A percentile compares a stretch with the other conserved stretches of the same genome.
phyloP scores from a whole-genome alignment of 2,888 invertebrate species.

The Zaprionus bogoriensis region DNA sequence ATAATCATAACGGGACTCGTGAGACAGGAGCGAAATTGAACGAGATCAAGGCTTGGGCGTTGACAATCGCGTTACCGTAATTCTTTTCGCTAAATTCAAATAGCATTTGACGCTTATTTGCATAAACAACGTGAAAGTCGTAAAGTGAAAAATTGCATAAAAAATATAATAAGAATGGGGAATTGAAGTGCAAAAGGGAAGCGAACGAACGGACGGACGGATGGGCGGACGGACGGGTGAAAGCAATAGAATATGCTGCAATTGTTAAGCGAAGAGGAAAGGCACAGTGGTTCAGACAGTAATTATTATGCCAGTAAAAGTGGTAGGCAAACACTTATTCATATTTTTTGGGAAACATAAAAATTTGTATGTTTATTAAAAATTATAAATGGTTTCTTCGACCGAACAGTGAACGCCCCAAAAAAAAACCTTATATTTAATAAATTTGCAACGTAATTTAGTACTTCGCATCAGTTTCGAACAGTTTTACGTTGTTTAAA shows the following conservation, averaged over 20 bases:
- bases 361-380: too few relatives aligned
- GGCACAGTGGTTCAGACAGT: constrained; percentile 50
- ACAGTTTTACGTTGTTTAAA: too few relatives aligned
- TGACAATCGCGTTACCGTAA: constrained; percentile 73
- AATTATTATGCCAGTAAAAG: too few relatives aligned
- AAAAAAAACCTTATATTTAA: background rate
- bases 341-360: too few relatives aligned
- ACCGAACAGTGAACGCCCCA: too few relatives aligned
- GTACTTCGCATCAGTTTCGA: too few relatives aligned
- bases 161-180: constrained; percentile 53
- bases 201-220: constrained; percentile 23
- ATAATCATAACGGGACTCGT: constrained; percentile 65
- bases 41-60: constrained; percentile 50
- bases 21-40: background rate
- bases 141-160: constrained; percentile 74
- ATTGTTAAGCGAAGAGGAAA: constrained; percentile 32
- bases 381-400: too few relatives aligned
- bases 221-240: constrained; percentile 15
- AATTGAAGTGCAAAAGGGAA: constrained; percentile 39
- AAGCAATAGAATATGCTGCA: constrained; percentile 37
- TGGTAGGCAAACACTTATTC: too few relatives aligned
- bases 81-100: constrained; percentile 69
- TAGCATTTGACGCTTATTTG: constrained; percentile 75
- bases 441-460: too few relatives aligned
- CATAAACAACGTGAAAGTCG: constrained; percentile 74